These are phyloP conservation scores for Sebastes trivittatus DNA, from an alignment of 2,797 vertebrate species.

Conservation along the genomic window DNA sequence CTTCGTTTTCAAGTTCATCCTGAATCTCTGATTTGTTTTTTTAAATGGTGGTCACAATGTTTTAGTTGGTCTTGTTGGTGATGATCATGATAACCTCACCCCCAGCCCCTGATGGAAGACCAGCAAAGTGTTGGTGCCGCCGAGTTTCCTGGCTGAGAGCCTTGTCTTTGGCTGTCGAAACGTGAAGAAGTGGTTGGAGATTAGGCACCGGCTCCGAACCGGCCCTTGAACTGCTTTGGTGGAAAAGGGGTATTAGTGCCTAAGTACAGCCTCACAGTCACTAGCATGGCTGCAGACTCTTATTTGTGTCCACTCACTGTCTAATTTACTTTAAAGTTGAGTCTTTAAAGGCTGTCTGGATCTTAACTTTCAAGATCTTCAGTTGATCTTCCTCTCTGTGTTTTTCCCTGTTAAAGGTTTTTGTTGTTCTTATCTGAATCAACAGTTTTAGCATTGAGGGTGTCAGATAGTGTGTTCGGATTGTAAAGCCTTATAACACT, in stretches of 20 bases:
- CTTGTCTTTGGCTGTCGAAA: too few relatives aligned
- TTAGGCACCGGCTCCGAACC: too few relatives aligned
- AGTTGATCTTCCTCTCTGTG: neutral
- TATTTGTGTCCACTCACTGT: neutral
- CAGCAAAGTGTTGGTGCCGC: too few relatives aligned
- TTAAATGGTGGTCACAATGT: neutral
- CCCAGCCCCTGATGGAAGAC: too few relatives aligned
- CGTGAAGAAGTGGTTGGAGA: too few relatives aligned
- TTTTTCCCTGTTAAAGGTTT: neutral
- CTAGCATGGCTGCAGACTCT: neutral
- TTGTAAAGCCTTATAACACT: neutral
- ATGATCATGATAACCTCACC: too few relatives aligned
- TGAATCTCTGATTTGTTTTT: neutral
- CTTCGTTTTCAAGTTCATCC: rapidly evolving
- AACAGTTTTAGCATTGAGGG: neutral
- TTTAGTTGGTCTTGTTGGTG: too few relatives aligned
- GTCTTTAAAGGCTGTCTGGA: neutral
- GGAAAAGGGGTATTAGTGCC: neutral
- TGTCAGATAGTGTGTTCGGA: neutral
- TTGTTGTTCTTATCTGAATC: neutral
- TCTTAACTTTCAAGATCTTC: neutral
- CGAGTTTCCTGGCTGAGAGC: too few relatives aligned
- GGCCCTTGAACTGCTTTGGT: too few relatives aligned
- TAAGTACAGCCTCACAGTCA: neutral
- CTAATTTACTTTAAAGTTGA: neutral